Conservation (phyloP, 1,140 invertebrate species). For the Liolophura sinensis region DNA sequence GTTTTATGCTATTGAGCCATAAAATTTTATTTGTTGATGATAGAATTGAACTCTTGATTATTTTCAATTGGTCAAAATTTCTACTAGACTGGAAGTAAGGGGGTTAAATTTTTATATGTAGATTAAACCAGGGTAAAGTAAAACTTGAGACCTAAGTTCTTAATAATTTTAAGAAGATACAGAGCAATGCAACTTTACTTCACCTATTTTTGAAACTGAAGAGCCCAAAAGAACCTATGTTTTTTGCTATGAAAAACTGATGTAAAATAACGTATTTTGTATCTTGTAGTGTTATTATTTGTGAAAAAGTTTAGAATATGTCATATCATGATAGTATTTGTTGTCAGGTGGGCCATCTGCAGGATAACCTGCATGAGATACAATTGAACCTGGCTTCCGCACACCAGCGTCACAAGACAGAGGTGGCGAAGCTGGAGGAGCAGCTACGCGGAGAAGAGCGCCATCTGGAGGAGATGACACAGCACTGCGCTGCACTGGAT, state of each 20-base stretch:
- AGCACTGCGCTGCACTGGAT: constrained; percentile 31
- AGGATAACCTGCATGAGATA: constrained; percentile 50
- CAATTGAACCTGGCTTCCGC: constrained; percentile 53
- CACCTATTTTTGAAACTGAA: no score
- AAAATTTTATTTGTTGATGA: no score
- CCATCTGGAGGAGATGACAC: constrained; percentile 34
- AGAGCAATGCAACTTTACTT: no score
- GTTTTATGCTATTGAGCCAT: no score
- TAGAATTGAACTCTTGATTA: no score
- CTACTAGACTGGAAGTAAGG: no score
- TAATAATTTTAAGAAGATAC: no score
- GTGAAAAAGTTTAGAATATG: not conserved
- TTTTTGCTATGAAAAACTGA: not conserved
- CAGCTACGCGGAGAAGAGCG: constrained; percentile 35
- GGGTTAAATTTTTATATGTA: no score
- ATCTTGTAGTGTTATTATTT: not conserved
- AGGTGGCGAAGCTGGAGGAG: constrained; percentile 41
- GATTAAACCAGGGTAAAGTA: no score
- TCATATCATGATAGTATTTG: not conserved
- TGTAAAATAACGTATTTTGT: not conserved
- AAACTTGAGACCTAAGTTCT: no score
- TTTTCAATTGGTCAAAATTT: no score
- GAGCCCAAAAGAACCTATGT: no score
- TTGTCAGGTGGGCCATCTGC: constrained; percentile 45
- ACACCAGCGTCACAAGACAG: constrained; percentile 50